phyloP scores from a whole-genome alignment of 1,140 invertebrate species.

The Agrypnia vestita region DNA sequence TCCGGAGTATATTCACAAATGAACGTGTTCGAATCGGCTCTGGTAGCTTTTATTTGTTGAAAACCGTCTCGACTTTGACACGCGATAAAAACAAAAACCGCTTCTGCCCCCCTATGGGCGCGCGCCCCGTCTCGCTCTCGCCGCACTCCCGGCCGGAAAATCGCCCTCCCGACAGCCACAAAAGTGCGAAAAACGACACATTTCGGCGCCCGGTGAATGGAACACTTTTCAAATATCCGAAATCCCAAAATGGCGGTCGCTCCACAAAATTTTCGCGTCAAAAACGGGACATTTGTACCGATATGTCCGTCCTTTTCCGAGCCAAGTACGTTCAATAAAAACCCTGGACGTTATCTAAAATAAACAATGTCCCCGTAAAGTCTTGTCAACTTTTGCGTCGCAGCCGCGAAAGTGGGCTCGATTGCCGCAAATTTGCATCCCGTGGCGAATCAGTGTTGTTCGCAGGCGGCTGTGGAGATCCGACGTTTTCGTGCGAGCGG shows the following conservation, averaged over 20 bases:
- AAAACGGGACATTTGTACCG: neutral
- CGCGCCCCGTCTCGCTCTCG: conserved; percentile 33
- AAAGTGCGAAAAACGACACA: neutral
- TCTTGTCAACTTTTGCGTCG: conserved; percentile 47
- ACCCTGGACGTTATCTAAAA: conserved; percentile 33
- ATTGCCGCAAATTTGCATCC: neutral
- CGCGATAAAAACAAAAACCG: conserved; percentile 56
- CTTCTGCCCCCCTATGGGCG: conserved; percentile 53
- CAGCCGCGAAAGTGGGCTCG: neutral
- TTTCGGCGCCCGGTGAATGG: neutral
- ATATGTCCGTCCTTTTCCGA: conserved; percentile 26
- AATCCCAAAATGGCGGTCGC: conserved; percentile 8
- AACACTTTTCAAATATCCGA: neutral
- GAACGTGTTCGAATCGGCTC: conserved; percentile 31
- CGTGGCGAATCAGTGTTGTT: conserved; percentile 5
- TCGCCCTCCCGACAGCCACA: conserved; percentile 27
- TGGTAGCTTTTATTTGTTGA: conserved; percentile 57
- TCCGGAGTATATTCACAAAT: conserved; percentile 43
- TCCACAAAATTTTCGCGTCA: neutral
- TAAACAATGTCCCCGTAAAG: conserved; percentile 33
- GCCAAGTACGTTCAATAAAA: conserved; percentile 22
- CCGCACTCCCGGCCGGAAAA: conserved; percentile 3
- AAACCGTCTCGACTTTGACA: conserved; percentile 58
- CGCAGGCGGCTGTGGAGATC: conserved; percentile 23
- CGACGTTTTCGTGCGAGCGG: conserved; percentile 13